Base-by-base conservation (phyloP, 2,888 invertebrate species). In the Agrochola litura region DNA sequence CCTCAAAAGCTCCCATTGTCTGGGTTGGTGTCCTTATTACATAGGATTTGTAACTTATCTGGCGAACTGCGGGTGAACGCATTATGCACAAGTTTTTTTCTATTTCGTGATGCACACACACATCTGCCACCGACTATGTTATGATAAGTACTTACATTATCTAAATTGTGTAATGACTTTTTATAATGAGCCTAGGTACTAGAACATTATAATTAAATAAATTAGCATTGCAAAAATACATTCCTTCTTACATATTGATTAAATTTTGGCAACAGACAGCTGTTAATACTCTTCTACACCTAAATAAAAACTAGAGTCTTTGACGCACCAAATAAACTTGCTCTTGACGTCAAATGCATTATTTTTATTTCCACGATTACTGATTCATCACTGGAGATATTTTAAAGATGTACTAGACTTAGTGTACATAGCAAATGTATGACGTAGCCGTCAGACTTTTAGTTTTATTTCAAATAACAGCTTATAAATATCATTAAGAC, bases 291-390 rank as follows among this genome's bases (percentile, higher is more conserved):
- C 30, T 46, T 49, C 70, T 72, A 76, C 52, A 68, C 66, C 76
- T 73, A 78, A 83, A 88, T 78, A 82, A 86, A 77, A 86, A 66
- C 22, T 46, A 41, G n/a, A 75, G 46, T 77, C 65, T 73, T 81
- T 87, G 85, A 87, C 89, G 89, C 81, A 86, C 79, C 71, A 64
- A 84, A 87, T 77, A 79, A 72, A 79, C 66, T 63, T 56, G 71
- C 74, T 79, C 56, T 69, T 88, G 87, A 87, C 87, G 87, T 89
- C 87, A 89, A 83, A 67, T 80, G 65, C 77, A 83, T 77, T 79
- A 85, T 83, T 87, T 83, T 84, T 84, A 84, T 78, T 79, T 81
- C 41, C 49, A 75, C 64, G 41, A 69, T 65, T 56, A 72, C 78
- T 84, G 82, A 85, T 74, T 85, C 85, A 79, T 58, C 69, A 22